phyloP scores from a whole-genome alignment of 2,888 invertebrate species.

The Ichneumoninae sp. region DNA sequence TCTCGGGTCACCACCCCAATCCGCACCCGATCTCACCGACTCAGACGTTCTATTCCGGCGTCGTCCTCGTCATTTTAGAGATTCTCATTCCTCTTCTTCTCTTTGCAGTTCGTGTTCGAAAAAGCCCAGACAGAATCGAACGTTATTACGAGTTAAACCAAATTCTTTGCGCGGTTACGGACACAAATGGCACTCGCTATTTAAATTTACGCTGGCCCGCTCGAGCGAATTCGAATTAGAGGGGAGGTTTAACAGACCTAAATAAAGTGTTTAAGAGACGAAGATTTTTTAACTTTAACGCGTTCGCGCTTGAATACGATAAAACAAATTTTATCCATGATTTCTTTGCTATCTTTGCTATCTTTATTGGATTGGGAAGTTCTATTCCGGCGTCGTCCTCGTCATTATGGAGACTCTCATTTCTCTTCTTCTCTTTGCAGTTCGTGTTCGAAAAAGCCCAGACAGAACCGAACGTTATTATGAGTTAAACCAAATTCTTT shows the following conservation, averaged over 20 bases:
- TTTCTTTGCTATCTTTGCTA: background rate
- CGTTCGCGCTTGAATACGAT: background rate
- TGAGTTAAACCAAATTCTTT: slow-evolving; percentile 15
- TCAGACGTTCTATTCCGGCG: slow-evolving; percentile 35
- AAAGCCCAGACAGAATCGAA: background rate
- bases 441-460: background rate
- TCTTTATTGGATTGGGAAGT: slow-evolving; percentile 8
- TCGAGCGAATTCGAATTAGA: background rate
- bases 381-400: slow-evolving; percentile 23
- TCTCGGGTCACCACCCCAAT: slow-evolving; percentile 42
- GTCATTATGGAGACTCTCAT: background rate
- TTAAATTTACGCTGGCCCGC: background rate
- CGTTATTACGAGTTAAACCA: slow-evolving; percentile 18
- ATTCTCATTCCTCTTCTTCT: background rate
- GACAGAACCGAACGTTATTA: background rate
- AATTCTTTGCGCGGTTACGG: slow-evolving; percentile 4
- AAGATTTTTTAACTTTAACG: background rate
- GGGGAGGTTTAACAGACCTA: background rate
- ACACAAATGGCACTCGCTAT: background rate
- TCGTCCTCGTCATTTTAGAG: slow-evolving; percentile 17
- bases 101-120: slow-evolving; percentile 15
- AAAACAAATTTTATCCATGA: too few relatives aligned
- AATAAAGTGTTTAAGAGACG: background rate
- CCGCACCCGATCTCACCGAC: slow-evolving; percentile 3
- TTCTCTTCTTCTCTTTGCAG: slow-evolving; percentile 13